phyloP scores from a whole-genome alignment of 2,888 invertebrate genomes.

The Dicyrtomina minuta region DNA sequence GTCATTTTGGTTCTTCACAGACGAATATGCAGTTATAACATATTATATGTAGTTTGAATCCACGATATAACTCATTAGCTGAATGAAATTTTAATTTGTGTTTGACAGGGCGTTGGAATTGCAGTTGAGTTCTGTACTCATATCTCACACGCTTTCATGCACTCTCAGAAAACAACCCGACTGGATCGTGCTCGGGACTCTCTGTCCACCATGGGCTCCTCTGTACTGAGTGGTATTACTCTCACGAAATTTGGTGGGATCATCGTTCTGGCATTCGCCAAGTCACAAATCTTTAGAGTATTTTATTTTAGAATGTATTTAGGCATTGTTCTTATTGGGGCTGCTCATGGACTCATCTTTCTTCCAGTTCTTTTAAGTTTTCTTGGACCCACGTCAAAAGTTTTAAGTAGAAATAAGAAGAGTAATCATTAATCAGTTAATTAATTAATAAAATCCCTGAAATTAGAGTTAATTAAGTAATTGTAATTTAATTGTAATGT shows the following conservation, averaged over 20 bases:
- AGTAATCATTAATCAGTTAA: background rate
- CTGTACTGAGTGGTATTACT: constrained; percentile 57
- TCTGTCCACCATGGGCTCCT: constrained; percentile 90
- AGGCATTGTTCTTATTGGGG: constrained; percentile 94
- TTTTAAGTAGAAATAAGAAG: constrained; percentile 3
- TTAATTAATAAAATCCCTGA: background rate
- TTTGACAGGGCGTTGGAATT: constrained; percentile 93
- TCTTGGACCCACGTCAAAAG: constrained; percentile 44
- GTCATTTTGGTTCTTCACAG: no score
- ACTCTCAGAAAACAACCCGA: constrained; percentile 71
- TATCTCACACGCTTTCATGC: constrained; percentile 86
- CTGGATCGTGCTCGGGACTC: constrained; percentile 79
- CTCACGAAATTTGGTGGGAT: constrained; percentile 98
- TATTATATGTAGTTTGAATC: no score
- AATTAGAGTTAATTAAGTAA: background rate
- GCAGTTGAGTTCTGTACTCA: constrained; percentile 99
- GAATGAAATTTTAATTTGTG: no score
- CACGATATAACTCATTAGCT: no score
- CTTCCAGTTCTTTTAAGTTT: constrained; percentile 82
- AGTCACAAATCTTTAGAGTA: constrained; percentile 94
- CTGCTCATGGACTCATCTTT: constrained; percentile 95
- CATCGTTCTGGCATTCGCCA: constrained; percentile 92
- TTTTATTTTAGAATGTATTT: constrained; percentile 98
- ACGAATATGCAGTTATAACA: no score
- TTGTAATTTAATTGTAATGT: no score